These are phyloP conservation scores for Microchrysa polita DNA, from an alignment of 2,888 invertebrate species.

Conservation along the genomic window DNA sequence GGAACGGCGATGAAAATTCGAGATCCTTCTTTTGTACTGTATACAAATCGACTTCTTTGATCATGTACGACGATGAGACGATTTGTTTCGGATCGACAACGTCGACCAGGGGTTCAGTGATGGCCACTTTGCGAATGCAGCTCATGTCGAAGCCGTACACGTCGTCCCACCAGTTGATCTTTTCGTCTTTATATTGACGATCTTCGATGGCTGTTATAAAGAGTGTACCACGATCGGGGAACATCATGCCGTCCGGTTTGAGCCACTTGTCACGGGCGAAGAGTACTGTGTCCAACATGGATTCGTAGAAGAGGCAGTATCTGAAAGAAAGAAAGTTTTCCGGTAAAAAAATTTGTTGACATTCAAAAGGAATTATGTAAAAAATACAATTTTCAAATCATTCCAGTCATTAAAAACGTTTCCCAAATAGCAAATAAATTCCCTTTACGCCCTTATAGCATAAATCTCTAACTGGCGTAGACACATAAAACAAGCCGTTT, in stretches of 20 bases:
- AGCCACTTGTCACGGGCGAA: slow-evolving; percentile 99
- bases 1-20: slow-evolving; percentile 89
- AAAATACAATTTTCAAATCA: too few relatives aligned
- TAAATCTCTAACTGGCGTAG: too few relatives aligned
- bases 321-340: slow-evolving; percentile 58
- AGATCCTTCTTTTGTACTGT: slow-evolving; percentile 96
- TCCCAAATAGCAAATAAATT: too few relatives aligned
- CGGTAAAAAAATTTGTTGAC: too few relatives aligned
- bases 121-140: slow-evolving; percentile 96
- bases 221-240: slow-evolving; percentile 92
- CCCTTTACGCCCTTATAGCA: too few relatives aligned
- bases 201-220: slow-evolving; percentile 96
- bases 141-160: slow-evolving; percentile 99
- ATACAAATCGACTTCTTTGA: slow-evolving; percentile 98
- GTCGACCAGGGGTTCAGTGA: slow-evolving; percentile 97
- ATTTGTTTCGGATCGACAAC: slow-evolving; percentile 99
- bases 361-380: too few relatives aligned
- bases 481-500: too few relatives aligned
- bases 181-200: slow-evolving; percentile 99
- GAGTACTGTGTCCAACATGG: slow-evolving; percentile 99
- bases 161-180: slow-evolving; percentile 99
- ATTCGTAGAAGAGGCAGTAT: slow-evolving; percentile 94
- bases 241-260: slow-evolving; percentile 88
- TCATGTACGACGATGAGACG: slow-evolving; percentile 91
- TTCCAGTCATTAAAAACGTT: too few relatives aligned